Base-by-base conservation (phyloP, 2,113 vertebrate species). In the Seriola quinqueradiata region DNA sequence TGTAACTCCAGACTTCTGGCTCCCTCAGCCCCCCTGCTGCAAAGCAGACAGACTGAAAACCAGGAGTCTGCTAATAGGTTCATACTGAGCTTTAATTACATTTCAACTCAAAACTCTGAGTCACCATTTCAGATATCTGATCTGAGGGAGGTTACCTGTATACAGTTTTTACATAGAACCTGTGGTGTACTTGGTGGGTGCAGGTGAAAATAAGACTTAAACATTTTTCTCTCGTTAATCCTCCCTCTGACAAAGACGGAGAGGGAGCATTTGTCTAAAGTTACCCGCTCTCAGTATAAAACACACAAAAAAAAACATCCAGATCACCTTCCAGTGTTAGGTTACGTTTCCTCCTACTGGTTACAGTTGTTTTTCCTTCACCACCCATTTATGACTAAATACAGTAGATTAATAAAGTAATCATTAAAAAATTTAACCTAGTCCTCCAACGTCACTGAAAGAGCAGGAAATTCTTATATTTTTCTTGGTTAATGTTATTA, bases 251-350 rank as follows among this genome's bases (percentile, higher is more conserved):
- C 42, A 55, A 70, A 50, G 40, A 55, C 34, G 3, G 28, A 58
- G 8, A 58, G 8, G 17, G 25, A 64, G 48, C 28, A 3, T 25
- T 6, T 69, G 59, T 88, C 75, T 81, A 44, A 40, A 58, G 76
- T 86, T 86, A 82, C 85, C 5, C 48, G 32, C 32, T 70, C 68
- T 40, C 61, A 11, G 0, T 36, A 17, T 32, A 59, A 86, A 81
- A 74, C 67, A 50, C 58, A 14, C 54, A 66, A 55, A 58, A 55
- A 87, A 69, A 69, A 76, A 68, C 75, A 55, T 50, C 44, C 42
- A 3, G 75, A 78, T 91, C 75, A 70, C 67, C 38, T 86, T 50
- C 7, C 68, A 57, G 4, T 85, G 54, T 80, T 66, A 32, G 58
- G 34, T 89, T 89, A 60, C 82, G 23, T 2, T 2, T 38, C 14